Base-by-base conservation (phyloP, 2,888 invertebrate species). In the Mythimna impura region DNA sequence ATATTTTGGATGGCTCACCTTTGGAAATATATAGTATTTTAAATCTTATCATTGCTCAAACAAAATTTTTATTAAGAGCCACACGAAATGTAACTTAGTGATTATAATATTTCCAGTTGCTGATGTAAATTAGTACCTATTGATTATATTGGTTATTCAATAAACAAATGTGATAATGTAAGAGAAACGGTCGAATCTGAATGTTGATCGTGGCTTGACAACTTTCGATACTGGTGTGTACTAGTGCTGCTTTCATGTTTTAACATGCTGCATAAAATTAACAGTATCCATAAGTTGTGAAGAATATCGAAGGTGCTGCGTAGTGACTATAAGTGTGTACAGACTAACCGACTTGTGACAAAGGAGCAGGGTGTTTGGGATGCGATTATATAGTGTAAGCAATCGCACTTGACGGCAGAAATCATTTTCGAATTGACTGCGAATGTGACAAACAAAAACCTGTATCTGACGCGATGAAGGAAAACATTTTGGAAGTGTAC, bases 1-100 rank as follows among this genome's bases (percentile, higher is more conserved):
- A 94, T 95, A 94, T 95, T 95, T 95, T 94, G 89, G 93, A 95
- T 88, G 95, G 96, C 95, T 96, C 95, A 94, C 92, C 91, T 96
- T 96, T 95, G 94, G 95, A 94, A 93, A 90, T 90, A 89, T 89
- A 93, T 85, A 93, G 91, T 93, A 93, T 94, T 92, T 92, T 91
- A 89, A 92, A 94, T 90, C 89, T 90, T 93, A 90, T 92, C 92
- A 92, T 96, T 96, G 96, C 96, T 96, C 96, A 96, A 95, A 93
- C 91, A 88, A 95, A 94, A 92, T 93, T 93, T 92, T 92, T 94
- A 94, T 91, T 91, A 93, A 89, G 95, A 94, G 95, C 95, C 95
- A 93, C 89, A 90, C 89, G 89, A 91, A 91, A 89, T 91, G 85
- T 87, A 88, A 91, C 89, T 91, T 92, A 94, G 93, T 92, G 90